A percentile compares a stretch with the other conserved stretches of the same genome.
Evolutionary conservation across 2,888 invertebrate genomes (phyloP).

Genomic region (Cactoblastis cactorum): DNA sequence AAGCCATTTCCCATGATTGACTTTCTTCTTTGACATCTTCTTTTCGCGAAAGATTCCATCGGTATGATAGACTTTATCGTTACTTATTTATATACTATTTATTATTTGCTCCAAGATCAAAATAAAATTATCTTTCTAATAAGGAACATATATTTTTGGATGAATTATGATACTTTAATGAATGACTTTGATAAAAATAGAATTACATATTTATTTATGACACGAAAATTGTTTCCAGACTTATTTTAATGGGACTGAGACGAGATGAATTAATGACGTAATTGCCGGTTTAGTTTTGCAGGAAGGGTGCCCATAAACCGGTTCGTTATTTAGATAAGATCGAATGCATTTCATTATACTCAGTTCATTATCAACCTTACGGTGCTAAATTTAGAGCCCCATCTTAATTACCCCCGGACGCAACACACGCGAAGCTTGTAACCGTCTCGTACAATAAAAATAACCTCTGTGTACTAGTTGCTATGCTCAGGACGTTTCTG

Average conservation of each 20-base stretch:
- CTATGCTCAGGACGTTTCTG: conserved; percentile 42
- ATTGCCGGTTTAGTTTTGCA: background rate
- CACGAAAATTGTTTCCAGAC: background rate
- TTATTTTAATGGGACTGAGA: background rate
- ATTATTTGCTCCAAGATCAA: no score
- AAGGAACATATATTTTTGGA: no score
- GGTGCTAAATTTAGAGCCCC: background rate
- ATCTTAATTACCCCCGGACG: background rate
- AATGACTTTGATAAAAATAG: no score
- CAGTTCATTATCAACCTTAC: background rate
- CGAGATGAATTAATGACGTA: background rate
- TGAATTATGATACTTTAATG: no score
- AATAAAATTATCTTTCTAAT: no score
- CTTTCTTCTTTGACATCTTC: no score
- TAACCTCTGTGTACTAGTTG: conserved; percentile 50
- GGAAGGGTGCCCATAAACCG: background rate
- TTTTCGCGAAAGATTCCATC: no score
- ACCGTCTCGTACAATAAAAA: conserved; percentile 49
- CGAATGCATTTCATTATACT: background rate
- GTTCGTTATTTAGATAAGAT: background rate
- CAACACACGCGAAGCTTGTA: conserved; percentile 21
- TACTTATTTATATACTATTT: no score
- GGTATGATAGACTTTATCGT: no score
- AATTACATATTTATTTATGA: no score
- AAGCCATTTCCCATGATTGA: no score